These are phyloP conservation scores for Sympetrum striolatum DNA, from an alignment of 2,888 invertebrate species.

Conservation along the genomic window DNA sequence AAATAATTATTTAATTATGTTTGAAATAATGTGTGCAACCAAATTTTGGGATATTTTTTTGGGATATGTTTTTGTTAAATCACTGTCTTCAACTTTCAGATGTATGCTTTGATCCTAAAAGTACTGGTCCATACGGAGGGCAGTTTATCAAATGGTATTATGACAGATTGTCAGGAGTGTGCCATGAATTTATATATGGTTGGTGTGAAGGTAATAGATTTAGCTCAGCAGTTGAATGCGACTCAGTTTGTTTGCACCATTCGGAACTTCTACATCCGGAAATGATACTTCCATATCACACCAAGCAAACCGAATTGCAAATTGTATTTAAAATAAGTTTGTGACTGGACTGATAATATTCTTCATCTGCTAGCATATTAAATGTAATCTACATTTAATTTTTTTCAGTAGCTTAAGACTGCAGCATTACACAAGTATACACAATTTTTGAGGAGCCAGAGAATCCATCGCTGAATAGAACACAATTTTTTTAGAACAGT, in stretches of 20 bases:
- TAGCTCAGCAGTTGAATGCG: constrained; percentile 75
- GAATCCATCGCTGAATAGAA: no score
- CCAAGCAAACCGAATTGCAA: constrained; percentile 48
- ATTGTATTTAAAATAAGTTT: no score
- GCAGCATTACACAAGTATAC: background rate
- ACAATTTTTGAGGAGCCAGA: no score
- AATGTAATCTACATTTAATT: background rate
- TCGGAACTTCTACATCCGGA: constrained; percentile 63
- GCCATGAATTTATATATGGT: constrained; percentile 76
- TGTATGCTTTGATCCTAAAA: constrained; percentile 72
- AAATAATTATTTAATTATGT: no score
- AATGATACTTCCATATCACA: constrained; percentile 58
- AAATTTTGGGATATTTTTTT: background rate
- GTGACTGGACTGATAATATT: no score
- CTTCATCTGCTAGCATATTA: no score
- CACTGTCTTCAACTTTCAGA: constrained; percentile 61
- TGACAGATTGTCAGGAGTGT: constrained; percentile 67
- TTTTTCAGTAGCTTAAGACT: background rate
- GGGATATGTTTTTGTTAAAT: no score
- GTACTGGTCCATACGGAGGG: constrained; percentile 75
- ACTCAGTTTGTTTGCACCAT: constrained; percentile 70
- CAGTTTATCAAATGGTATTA: constrained; percentile 74
- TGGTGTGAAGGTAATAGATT: constrained; percentile 88
- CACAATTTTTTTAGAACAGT: no score
- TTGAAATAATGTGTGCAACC: no score